Evolutionary conservation across 2,113 vertebrate genomes (phyloP).

Genomic region (Megaptera novaeangliae): DNA sequence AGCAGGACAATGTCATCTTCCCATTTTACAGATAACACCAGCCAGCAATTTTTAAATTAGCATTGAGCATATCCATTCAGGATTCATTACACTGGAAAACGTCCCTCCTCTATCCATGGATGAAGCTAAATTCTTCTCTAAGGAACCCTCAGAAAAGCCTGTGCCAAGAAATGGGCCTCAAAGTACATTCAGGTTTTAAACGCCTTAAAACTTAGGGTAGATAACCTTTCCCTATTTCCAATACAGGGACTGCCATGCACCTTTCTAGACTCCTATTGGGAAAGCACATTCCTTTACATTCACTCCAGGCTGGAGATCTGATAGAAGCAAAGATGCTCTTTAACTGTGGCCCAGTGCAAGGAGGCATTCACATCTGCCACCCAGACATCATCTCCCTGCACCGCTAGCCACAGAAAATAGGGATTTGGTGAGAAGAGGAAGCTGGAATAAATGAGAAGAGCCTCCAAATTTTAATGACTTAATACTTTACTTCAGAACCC

Average conservation of each 20-base stretch:
- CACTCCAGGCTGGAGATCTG: background rate
- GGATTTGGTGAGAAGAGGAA: conserved; percentile 28
- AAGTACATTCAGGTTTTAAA: background rate
- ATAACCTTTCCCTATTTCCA: background rate
- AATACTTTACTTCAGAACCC: conserved; percentile 51
- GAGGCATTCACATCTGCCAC: background rate
- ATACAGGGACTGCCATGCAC: too few species aligned
- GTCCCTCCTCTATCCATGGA: background rate
- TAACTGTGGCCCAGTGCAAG: background rate
- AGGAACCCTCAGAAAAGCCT: background rate
- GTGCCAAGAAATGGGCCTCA: background rate
- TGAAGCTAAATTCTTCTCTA: background rate
- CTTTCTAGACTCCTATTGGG: background rate
- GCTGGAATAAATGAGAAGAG: conserved; percentile 29
- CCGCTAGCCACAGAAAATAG: background rate
- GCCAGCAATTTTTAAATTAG: background rate
- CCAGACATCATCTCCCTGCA: background rate
- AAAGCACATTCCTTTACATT: background rate
- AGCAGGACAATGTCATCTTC: background rate
- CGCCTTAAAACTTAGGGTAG: background rate
- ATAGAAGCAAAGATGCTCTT: background rate
- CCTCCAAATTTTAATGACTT: conserved; percentile 55
- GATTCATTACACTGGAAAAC: background rate
- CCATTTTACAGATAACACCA: background rate
- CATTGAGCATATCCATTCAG: background rate